phyloP scores from a whole-genome alignment of 2,113 vertebrate species.

The Chloropsis cyanopogon region DNA sequence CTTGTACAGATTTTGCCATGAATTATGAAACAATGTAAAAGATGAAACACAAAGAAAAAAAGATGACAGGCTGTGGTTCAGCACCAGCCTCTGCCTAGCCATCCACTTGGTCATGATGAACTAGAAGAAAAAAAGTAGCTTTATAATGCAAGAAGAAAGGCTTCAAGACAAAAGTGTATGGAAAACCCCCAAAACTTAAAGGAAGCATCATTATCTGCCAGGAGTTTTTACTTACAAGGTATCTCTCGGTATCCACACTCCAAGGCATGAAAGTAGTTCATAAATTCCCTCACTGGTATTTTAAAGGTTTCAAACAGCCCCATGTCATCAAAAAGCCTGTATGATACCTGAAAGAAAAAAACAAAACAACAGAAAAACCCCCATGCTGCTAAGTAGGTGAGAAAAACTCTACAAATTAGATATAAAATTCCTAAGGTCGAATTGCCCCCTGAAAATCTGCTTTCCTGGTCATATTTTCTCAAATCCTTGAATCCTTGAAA shows the following conservation, averaged over 20 bases:
- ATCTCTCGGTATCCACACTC: slow-evolving; percentile 97
- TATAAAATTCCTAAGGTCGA: not conserved
- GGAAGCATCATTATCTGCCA: not conserved
- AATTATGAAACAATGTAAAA: not conserved
- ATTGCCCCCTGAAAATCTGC: not conserved
- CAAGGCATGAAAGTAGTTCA: slow-evolving; percentile 98
- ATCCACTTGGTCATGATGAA: not conserved
- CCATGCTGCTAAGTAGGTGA: not conserved
- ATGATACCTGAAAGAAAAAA: slow-evolving; percentile 82
- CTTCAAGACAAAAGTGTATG: not conserved
- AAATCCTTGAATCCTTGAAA: not conserved
- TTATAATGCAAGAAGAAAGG: not conserved
- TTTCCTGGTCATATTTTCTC: not conserved
- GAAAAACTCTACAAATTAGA: not conserved
- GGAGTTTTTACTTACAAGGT: slow-evolving; percentile 85
- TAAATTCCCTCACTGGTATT: slow-evolving; percentile 94
- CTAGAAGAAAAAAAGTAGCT: not conserved
- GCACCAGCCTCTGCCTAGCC: not conserved
- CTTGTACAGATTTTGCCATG: not conserved
- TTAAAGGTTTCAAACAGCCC: slow-evolving; percentile 95
- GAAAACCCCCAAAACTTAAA: not conserved
- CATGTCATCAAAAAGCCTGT: slow-evolving; percentile 96
- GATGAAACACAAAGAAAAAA: not conserved
- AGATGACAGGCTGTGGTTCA: not conserved
- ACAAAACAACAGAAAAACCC: not conserved